phyloP scores from a whole-genome alignment of 2,113 vertebrate species.

The Tamias sibiricus region DNA sequence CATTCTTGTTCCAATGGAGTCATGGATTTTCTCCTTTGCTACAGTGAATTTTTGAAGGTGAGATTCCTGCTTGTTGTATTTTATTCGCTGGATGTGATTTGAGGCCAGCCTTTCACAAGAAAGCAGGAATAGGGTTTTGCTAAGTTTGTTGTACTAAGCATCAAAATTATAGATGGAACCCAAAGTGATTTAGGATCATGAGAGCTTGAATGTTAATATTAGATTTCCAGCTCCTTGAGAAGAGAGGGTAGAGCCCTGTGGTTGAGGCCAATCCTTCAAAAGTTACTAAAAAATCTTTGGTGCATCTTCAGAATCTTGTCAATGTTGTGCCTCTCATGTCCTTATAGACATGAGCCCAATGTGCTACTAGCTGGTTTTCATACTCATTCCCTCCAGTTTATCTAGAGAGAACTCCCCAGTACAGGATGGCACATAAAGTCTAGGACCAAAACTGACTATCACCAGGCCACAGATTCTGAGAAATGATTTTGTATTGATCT shows the following conservation, averaged over 20 bases:
- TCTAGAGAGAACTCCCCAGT: neutral
- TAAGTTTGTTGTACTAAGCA: neutral
- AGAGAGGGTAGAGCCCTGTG: neutral
- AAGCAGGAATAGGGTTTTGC: neutral
- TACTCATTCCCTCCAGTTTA: neutral
- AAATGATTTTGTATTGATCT: neutral
- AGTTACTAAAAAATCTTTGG: neutral
- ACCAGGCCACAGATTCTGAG: neutral
- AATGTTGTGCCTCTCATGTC: neutral
- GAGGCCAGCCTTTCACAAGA: neutral
- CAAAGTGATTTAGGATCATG: neutral
- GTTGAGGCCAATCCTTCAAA: neutral
- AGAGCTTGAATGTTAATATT: neutral
- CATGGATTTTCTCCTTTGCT: neutral
- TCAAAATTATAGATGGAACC: neutral
- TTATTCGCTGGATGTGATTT: neutral
- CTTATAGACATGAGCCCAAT: neutral
- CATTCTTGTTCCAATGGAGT: neutral
- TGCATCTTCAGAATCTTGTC: neutral
- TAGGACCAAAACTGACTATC: too few relatives aligned
- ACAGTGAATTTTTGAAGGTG: neutral
- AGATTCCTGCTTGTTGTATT: neutral
- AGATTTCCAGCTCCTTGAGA: neutral
- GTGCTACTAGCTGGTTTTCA: neutral
- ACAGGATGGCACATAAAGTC: neutral